A percentile compares a stretch with the other conserved stretches of the same genome.
Evolutionary conservation across 2,888 invertebrate species (phyloP).

Genomic region (Sphaerophoria taeniata): DNA sequence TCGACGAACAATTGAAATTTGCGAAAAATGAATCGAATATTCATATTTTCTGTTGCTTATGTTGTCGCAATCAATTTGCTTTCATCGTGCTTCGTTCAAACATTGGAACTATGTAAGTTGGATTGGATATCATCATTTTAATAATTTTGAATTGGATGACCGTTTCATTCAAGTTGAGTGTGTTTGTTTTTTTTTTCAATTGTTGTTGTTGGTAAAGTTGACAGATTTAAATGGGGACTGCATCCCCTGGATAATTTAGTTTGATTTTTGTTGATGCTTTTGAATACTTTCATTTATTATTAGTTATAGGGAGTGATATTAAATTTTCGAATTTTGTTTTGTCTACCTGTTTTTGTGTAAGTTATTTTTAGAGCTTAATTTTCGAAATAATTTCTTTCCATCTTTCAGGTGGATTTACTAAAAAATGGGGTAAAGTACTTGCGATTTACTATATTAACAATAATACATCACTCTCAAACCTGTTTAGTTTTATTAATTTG

Average conservation of each 20-base stretch:
- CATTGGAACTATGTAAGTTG: slow-evolving; percentile 65
- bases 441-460: not conserved
- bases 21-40: slow-evolving; percentile 52
- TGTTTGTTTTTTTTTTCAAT: slow-evolving; percentile 18
- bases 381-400: slow-evolving; percentile 8
- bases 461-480: not conserved
- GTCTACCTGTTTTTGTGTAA: slow-evolving; percentile 24
- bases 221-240: slow-evolving; percentile 22
- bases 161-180: slow-evolving; percentile 6
- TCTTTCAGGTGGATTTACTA: slow-evolving; percentile 71
- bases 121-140: slow-evolving; percentile 9
- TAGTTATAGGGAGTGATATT: not conserved
- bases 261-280: slow-evolving; percentile 30
- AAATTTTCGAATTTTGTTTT: slow-evolving; percentile 1
- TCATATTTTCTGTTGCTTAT: slow-evolving; percentile 49
- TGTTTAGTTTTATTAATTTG: not conserved
- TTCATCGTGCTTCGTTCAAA: slow-evolving; percentile 58
- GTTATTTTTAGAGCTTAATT: slow-evolving; percentile 39
- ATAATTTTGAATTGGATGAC: slow-evolving; percentile 55
- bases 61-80: slow-evolving; percentile 55
- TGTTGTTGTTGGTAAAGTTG: slow-evolving; percentile 2
- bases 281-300: not conserved
- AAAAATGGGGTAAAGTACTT: slow-evolving; percentile 65
- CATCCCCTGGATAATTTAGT: slow-evolving; percentile 29
- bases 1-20: slow-evolving; percentile 15